Conservation (phyloP, 2,113 vertebrate species). For the Coturnix japonica region DNA sequence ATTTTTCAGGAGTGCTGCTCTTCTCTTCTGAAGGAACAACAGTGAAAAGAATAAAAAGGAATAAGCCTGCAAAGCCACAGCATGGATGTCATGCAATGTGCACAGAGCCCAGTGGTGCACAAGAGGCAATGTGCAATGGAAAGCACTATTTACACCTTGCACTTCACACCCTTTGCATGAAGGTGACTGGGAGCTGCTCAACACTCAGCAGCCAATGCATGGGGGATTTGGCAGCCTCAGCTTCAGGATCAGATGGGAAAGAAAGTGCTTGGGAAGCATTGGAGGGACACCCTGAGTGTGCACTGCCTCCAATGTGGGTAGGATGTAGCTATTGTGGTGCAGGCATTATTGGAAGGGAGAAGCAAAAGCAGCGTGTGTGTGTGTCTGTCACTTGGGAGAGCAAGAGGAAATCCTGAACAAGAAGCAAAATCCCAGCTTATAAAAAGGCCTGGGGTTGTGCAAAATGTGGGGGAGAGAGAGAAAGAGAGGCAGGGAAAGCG, state of each 20-base stretch:
- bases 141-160: fast-evolving
- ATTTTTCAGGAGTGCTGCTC: fast-evolving
- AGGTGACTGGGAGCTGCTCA: background rate
- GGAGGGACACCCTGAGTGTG: background rate
- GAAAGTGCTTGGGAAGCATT: background rate
- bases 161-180: background rate
- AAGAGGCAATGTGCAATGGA: background rate
- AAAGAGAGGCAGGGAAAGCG: background rate
- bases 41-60: background rate
- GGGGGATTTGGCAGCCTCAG: background rate
- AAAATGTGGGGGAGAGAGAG: background rate
- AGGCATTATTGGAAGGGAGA: fast-evolving
- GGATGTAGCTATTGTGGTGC: background rate
- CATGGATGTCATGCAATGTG: background rate
- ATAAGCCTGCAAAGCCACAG: background rate
- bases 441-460: background rate
- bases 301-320: fast-evolving
- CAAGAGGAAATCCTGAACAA: background rate
- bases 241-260: background rate
- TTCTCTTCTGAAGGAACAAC: background rate
- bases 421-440: background rate
- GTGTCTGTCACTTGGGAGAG: background rate
- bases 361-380: fast-evolving
- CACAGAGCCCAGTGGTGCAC: background rate
- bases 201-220: background rate